These are phyloP conservation scores for Geodia barretti DNA, from an alignment of 37 sponge, comb jelly and placozoan genomes.

Conservation along the genomic window DNA sequence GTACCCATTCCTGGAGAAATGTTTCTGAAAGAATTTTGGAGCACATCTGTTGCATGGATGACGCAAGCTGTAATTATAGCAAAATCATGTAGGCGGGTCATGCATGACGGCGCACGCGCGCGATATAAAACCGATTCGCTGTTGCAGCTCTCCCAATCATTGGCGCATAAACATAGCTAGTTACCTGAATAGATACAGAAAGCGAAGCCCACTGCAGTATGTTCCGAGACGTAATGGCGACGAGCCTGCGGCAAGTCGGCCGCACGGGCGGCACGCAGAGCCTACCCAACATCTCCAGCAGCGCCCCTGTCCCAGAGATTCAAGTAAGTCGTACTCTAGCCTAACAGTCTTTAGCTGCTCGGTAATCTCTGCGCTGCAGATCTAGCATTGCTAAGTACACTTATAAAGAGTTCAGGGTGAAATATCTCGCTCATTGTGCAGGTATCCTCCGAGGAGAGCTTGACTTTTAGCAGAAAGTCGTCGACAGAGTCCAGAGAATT, in stretches of 20 bases:
- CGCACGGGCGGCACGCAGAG: neutral
- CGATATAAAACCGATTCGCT: neutral
- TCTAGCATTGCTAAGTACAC: no score
- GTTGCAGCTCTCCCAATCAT: no score
- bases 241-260: neutral
- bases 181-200: no score
- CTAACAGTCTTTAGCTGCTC: neutral
- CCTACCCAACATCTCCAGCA: neutral
- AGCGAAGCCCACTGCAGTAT: no score
- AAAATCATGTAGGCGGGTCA: neutral
- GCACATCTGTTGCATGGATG: no score
- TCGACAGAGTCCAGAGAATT: neutral
- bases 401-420: no score
- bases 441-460: neutral
- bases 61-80: neutral
- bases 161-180: no score
- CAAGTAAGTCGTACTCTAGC: neutral
- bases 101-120: neutral
- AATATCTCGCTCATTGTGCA: neutral
- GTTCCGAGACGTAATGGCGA: no score
- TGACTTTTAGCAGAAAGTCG: neutral
- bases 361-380: no score
- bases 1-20: slow-evolving; percentile 38
- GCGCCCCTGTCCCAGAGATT: neutral
- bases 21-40: no score